These are phyloP conservation scores for Perizoma flavofasciatum DNA, from an alignment of 2,888 invertebrate genomes.

Conservation along the genomic window DNA sequence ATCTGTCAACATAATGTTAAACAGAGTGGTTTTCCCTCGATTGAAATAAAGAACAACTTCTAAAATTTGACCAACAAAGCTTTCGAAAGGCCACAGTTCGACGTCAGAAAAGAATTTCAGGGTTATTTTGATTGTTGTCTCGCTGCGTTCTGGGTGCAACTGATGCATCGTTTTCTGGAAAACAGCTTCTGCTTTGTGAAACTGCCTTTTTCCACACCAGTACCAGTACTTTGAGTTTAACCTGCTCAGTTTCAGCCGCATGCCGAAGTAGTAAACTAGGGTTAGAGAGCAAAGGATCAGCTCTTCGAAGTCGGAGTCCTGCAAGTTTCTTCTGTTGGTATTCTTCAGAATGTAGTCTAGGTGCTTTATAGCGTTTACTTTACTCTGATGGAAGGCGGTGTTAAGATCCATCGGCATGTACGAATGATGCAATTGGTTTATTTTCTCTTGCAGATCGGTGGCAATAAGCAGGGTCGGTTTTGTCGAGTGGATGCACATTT, in stretches of 20 bases:
- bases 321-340: conserved; percentile 41
- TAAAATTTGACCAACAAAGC: conserved; percentile 59
- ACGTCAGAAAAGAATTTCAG: conserved; percentile 56
- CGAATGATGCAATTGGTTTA: conserved; percentile 44
- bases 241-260: conserved; percentile 57
- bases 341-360: conserved; percentile 49
- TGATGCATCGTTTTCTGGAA: conserved; percentile 58
- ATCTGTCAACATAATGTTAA: conserved; percentile 62
- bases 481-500: conserved; percentile 16
- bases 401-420: conserved; percentile 58
- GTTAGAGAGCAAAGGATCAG: conserved; percentile 58
- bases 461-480: conserved; percentile 19
- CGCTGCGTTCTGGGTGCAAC: conserved; percentile 59
- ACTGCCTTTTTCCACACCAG: conserved; percentile 52
- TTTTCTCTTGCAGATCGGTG: conserved; percentile 46
- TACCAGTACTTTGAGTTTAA: conserved; percentile 46
- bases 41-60: conserved; percentile 60
- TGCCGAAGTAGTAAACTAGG: conserved; percentile 62
- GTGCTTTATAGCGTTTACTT: conserved; percentile 52
- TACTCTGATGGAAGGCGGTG: conserved; percentile 43
- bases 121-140: conserved; percentile 55
- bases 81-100: conserved; percentile 60
- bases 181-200: conserved; percentile 53
- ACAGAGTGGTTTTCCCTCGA: conserved; percentile 54
- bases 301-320: conserved; percentile 53